Percentiles rank a stretch among this genome's conserved stretches.
These are phyloP conservation scores for Dendrocincla fuliginosa DNA, from an alignment of 2,797 vertebrate genomes.

Conservation along the genomic window DNA sequence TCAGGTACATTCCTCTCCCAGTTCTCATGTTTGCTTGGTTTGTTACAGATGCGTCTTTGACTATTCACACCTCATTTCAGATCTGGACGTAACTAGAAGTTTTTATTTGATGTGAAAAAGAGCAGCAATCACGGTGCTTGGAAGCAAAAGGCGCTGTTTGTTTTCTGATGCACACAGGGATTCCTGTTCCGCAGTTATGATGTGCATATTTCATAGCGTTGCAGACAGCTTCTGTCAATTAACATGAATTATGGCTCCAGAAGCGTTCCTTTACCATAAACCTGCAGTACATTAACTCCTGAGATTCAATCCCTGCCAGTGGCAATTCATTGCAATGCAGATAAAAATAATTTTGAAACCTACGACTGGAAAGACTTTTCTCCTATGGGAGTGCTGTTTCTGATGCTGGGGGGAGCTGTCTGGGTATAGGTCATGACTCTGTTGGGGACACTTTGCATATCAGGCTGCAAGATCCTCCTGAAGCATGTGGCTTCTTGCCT, in stretches of 20 bases:
- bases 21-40: not conserved
- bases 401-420: not conserved
- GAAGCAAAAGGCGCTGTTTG: constrained; percentile 30
- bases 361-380: not conserved
- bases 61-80: not conserved
- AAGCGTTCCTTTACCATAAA: constrained; percentile 11
- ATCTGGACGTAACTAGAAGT: not conserved
- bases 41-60: not conserved
- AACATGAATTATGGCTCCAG: constrained; percentile 43
- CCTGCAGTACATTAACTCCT: constrained; percentile 53
- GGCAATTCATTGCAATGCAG: constrained; percentile 39
- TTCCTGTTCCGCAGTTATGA: constrained; percentile 44
- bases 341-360: not conserved
- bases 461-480: not conserved
- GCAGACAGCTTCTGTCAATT: constrained; percentile 60
- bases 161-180: constrained; percentile 49
- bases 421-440: not conserved
- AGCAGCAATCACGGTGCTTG: not conserved
- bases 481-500: not conserved
- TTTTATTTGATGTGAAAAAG: constrained; percentile 31
- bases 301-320: not conserved
- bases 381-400: not conserved
- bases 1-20: not conserved
- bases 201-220: constrained; percentile 13
- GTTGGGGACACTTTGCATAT: not conserved